phyloP scores from a whole-genome alignment of 2,888 invertebrate species.

The Cephus sareptanus region DNA sequence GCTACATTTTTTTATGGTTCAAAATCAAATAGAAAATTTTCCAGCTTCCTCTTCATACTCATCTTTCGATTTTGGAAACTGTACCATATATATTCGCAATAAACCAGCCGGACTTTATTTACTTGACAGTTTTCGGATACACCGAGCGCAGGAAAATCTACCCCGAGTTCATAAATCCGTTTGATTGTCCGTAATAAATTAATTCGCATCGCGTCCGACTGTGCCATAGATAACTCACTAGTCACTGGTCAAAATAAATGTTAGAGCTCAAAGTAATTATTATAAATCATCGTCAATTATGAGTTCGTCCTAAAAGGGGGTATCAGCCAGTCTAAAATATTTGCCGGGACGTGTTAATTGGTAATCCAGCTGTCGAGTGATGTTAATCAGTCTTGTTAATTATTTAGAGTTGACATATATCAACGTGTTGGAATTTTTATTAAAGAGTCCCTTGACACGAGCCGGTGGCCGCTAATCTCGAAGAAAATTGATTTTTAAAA shows the following conservation, averaged over 20 bases:
- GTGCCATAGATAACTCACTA: background rate
- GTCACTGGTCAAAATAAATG: background rate
- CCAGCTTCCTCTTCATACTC: background rate
- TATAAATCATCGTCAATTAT: background rate
- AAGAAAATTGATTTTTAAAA: background rate
- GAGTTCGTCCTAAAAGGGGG: background rate
- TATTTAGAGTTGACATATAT: background rate
- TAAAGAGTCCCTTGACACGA: background rate
- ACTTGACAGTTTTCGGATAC: background rate
- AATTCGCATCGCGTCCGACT: background rate
- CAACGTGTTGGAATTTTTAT: background rate
- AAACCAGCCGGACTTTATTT: background rate
- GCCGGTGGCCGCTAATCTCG: background rate
- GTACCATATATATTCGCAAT: background rate
- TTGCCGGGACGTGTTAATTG: background rate
- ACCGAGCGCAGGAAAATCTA: background rate
- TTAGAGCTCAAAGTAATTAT: background rate
- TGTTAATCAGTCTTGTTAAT: background rate
- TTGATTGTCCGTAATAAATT: constrained; percentile 1
- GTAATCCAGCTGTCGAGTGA: background rate
- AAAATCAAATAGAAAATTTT: background rate
- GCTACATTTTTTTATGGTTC: background rate
- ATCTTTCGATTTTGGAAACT: background rate
- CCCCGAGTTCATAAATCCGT: background rate
- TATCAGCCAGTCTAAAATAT: background rate